Conservation (phyloP, 2,888 invertebrate species). For the Bruchidius siliquastri region DNA sequence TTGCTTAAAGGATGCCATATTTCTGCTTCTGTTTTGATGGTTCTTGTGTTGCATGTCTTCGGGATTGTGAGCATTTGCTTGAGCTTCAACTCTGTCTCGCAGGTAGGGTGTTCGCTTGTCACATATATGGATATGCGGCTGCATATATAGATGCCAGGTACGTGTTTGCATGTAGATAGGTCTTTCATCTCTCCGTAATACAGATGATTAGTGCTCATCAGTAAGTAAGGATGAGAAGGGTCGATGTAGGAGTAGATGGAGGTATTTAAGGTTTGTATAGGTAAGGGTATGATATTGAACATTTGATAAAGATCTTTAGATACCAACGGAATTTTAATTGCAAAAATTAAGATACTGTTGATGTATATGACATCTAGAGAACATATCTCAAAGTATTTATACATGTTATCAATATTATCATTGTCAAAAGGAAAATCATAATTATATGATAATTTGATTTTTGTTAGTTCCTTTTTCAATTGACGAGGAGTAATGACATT, state of each 20-base stretch:
- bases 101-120: conserved; percentile 9
- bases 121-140: conserved; percentile 2
- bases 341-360: conserved; percentile 15
- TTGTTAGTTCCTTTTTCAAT: conserved; percentile 4
- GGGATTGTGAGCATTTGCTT: neutral
- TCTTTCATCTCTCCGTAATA: conserved; percentile 9
- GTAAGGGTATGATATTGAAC: neutral
- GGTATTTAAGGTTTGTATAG: neutral
- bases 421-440: conserved; percentile 16
- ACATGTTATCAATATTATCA: conserved; percentile 7
- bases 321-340: neutral
- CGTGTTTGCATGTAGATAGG: conserved; percentile 2
- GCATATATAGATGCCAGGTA: conserved; percentile 6
- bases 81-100: conserved; percentile 10
- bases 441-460: conserved; percentile 10
- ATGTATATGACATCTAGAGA: conserved; percentile 14
- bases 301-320: neutral
- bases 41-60: conserved; percentile 2
- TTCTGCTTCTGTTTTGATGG: conserved; percentile 3
- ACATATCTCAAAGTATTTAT: conserved; percentile 16
- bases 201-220: conserved; percentile 8
- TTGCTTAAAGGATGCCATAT: conserved; percentile 4
- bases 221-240: conserved; percentile 9
- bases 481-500: conserved; percentile 15
- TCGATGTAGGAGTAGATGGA: conserved; percentile 13